Base-by-base conservation (phyloP, 2,888 invertebrate genomes). In the Ferdinandea cuprea region DNA sequence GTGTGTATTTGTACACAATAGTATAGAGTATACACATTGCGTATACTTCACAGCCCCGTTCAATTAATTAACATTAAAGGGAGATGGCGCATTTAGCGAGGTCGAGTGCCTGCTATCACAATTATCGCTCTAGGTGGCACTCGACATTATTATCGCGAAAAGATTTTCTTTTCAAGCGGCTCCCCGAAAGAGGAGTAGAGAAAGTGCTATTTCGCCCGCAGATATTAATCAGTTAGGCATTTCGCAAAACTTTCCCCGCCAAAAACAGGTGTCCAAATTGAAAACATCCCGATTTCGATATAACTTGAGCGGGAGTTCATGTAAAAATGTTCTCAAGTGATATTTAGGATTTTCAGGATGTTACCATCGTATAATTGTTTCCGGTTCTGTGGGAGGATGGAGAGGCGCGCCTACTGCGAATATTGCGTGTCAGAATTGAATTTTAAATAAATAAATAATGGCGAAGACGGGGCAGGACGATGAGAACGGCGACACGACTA, bases 191-290 rank as follows among this genome's bases (percentile, higher is more conserved):
- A 21, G 46, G 54, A 13, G 19, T 19, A n/a, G 17, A 37, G 4
- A 35, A 35, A 32, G 40, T 1, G 28, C 48, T 37, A 17, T 19
- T 30, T 17, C 35, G 15, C 19, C 9, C 58, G 30, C 37, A 52
- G 71, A 50, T 77, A 77, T 83, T 83, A 83, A 77, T 83, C 56
- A 77, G 71, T 77, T 56, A n/a, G n/a, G n/a, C n/a, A 44, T 54
- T 69, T 52, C 13, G 32, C 25, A 52, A 63, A 81, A 32, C 13
- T 52, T 28, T 46, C 15, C 21, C 37, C 28, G 4, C n/a, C n/a
- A n/a, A n/a, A 35, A 63, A 50, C 80, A 80, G 80, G 63, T 80
- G 79, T 65, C 69, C 46, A 52, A 44, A 52, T 59, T 46, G 11
- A 9, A 11, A 52, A 28, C 9, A 2, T 8, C n/a, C 15, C 4